Conservation (phyloP, 2,797 vertebrate genomes). For the Sciurus vulgaris region DNA sequence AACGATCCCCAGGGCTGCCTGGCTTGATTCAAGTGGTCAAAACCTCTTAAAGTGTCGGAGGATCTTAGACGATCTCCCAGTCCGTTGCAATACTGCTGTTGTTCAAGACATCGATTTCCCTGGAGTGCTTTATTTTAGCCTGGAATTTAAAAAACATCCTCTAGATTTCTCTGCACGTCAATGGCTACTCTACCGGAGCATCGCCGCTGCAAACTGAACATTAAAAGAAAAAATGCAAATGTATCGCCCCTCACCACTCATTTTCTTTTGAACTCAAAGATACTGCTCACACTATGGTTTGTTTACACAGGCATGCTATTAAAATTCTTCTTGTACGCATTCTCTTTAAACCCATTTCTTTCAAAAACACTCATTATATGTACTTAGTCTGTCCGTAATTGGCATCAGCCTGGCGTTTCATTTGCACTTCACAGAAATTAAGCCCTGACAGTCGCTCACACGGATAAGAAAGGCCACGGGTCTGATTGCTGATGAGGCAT, state of each 20-base stretch:
- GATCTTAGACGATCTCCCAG: not conserved
- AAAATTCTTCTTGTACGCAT: not conserved
- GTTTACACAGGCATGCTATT: not conserved
- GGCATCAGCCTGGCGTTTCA: not conserved
- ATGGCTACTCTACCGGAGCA: not conserved
- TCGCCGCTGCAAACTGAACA: not conserved
- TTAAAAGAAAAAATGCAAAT: not conserved
- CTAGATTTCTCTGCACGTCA: not conserved
- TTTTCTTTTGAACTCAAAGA: not conserved
- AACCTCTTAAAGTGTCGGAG: not conserved
- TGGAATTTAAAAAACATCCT: not conserved
- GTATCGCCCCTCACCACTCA: too few relatives aligned
- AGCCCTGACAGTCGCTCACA: not conserved
- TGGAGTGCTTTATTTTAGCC: not conserved
- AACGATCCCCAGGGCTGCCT: not conserved
- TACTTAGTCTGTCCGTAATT: not conserved
- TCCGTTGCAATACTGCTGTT: not conserved
- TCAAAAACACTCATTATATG: not conserved
- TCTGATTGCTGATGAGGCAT: not conserved
- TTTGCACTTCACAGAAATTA: not conserved
- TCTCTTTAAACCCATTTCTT: not conserved
- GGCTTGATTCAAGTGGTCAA: not conserved
- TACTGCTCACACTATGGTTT: not conserved
- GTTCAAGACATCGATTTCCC: not conserved
- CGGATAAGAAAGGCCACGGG: not conserved